phyloP scores from a whole-genome alignment of 2,888 invertebrate species.

The Oligia fasciuncula region DNA sequence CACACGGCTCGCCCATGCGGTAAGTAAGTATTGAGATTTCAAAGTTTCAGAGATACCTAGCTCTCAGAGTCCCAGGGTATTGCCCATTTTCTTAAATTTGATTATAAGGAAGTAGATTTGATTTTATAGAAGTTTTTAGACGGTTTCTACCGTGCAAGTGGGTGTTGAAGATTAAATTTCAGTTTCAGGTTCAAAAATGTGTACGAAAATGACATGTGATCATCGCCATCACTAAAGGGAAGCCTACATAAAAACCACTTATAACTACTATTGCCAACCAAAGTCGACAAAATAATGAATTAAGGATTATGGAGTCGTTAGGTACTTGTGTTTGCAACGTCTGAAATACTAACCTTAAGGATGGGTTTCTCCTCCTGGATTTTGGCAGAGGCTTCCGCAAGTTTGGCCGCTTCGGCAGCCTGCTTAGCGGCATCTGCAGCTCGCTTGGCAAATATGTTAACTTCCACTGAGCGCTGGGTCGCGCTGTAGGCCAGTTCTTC shows the following conservation, averaged over 20 bases:
- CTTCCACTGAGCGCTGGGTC: too few relatives aligned
- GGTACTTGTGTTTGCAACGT: neutral
- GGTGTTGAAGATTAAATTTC: neutral
- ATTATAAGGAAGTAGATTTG: neutral
- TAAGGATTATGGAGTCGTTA: neutral
- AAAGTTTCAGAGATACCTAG: neutral
- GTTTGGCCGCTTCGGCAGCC: neutral
- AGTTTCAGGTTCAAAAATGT: neutral
- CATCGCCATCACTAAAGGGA: neutral
- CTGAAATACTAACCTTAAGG: neutral
- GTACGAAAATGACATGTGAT: neutral
- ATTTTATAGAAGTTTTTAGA: neutral
- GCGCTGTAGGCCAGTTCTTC: neutral
- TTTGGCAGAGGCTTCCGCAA: too few relatives aligned
- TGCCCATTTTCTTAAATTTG: neutral
- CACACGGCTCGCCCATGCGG: neutral
- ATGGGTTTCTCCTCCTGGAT: neutral
- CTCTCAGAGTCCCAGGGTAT: neutral
- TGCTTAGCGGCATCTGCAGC: neutral
- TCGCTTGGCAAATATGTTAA: neutral
- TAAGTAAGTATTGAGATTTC: neutral
- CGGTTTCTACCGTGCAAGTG: neutral
- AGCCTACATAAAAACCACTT: too few relatives aligned
- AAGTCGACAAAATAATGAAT: neutral
- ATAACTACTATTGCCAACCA: neutral